A percentile compares a stretch with the other conserved stretches of the same genome.
Evolutionary conservation across 1,140 invertebrate genomes (phyloP).

Genomic region (Plectrocnemia conspersa): DNA sequence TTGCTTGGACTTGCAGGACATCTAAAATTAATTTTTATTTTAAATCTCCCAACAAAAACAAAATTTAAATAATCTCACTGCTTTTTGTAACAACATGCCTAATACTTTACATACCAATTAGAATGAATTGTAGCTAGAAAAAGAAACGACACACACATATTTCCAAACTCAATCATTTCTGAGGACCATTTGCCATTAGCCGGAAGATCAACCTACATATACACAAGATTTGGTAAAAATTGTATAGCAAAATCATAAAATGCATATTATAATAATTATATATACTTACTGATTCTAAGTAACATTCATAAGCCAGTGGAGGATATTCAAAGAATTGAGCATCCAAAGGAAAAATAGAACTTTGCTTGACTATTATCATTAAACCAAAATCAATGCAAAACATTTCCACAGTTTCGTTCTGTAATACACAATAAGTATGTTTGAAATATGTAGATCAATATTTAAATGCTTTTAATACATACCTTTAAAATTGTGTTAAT

Average conservation of each 20-base stretch:
- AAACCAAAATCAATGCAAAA: background rate
- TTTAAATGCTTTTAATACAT: background rate
- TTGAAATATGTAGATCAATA: no score
- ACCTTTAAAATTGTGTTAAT: background rate
- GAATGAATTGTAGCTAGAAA: no score
- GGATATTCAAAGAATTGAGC: background rate
- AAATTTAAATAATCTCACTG: no score
- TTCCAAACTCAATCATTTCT: background rate
- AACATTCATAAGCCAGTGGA: slow-evolving; percentile 7
- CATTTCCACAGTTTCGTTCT: background rate
- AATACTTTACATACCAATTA: no score
- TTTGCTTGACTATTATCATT: background rate
- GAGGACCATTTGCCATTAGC: background rate
- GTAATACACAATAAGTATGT: no score
- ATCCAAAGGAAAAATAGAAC: background rate
- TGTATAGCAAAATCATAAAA: background rate
- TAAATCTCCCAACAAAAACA: no score
- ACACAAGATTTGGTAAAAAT: no score
- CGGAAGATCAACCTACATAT: slow-evolving; percentile 4
- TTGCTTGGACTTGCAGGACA: no score
- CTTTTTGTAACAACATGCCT: no score
- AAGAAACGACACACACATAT: no score
- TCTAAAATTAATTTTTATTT: no score
- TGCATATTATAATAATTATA: background rate
- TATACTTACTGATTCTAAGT: background rate